These are phyloP conservation scores for Drosophila malerkotliana DNA, from an alignment of 1,140 invertebrate species.

Conservation along the genomic window DNA sequence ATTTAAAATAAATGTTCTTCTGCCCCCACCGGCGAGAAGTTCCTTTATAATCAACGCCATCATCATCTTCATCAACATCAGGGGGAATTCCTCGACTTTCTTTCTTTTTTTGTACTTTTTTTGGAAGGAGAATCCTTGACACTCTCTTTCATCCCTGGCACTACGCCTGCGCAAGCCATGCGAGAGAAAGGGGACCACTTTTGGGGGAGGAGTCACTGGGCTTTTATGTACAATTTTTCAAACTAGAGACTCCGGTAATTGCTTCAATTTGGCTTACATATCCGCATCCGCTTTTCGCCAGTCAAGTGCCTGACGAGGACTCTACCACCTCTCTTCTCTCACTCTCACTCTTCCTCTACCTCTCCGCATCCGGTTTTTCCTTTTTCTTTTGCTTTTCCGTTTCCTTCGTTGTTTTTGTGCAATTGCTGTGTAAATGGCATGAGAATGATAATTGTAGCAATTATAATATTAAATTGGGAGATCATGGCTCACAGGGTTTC, in stretches of 20 bases:
- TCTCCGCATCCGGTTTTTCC: background rate
- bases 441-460: slow-evolving; percentile 84
- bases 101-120: slow-evolving; percentile 11
- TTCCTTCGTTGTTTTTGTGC: slow-evolving; percentile 66
- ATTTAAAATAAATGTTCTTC: slow-evolving; percentile 22
- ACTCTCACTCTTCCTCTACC: no score
- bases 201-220: slow-evolving; percentile 63
- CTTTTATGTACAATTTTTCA: slow-evolving; percentile 36
- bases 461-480: slow-evolving; percentile 84
- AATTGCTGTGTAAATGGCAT: slow-evolving; percentile 83
- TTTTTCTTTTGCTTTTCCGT: slow-evolving; percentile 7
- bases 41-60: slow-evolving; percentile 55
- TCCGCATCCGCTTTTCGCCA: slow-evolving; percentile 49
- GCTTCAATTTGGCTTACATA: slow-evolving; percentile 76
- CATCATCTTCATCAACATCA: slow-evolving; percentile 25
- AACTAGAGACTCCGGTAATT: slow-evolving; percentile 61
- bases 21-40: background rate
- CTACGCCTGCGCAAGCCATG: slow-evolving; percentile 53
- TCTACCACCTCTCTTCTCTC: background rate
- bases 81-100: slow-evolving; percentile 21
- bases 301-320: slow-evolving; percentile 47
- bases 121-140: slow-evolving; percentile 40
- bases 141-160: slow-evolving; percentile 15
- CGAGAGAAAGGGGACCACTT: slow-evolving; percentile 17
- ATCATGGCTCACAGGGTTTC: slow-evolving; percentile 83